Evolutionary conservation across 2,797 vertebrate genomes (phyloP).

Genomic region (Acanthurus leucopareius): DNA sequence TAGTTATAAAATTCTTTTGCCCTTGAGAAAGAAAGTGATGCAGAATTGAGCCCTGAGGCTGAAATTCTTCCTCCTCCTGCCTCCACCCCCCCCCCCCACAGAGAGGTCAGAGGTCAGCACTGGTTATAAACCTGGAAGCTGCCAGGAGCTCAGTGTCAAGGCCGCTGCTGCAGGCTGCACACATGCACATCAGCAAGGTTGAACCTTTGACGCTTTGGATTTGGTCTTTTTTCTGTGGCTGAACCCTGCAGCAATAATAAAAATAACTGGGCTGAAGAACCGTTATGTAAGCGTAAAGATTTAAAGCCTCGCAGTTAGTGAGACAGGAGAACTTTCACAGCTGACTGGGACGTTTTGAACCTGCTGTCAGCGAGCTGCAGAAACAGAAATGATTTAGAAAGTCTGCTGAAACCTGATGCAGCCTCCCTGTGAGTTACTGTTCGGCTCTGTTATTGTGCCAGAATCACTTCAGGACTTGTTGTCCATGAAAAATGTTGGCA

Average conservation of each 20-base stretch:
- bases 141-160: neutral
- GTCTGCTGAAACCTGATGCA: neutral
- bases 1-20: neutral
- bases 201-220: neutral
- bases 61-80: constrained; percentile 16
- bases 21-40: neutral
- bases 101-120: constrained; percentile 43
- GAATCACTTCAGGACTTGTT: neutral
- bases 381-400: constrained; percentile 15
- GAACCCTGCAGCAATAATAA: neutral
- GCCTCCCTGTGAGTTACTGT: neutral
- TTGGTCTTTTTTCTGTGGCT: neutral
- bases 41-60: neutral
- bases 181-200: neutral
- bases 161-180: neutral
- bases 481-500: neutral
- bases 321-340: neutral
- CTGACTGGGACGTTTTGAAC: constrained; percentile 8
- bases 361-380: neutral
- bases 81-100: neutral
- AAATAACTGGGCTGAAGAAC: neutral
- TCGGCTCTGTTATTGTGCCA: neutral
- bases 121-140: constrained; percentile 7
- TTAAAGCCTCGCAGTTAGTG: constrained; percentile 13
- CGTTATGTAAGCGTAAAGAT: neutral